A percentile compares a stretch with the other conserved stretches of the same genome.
Conservation (phyloP, 2,888 invertebrate species). For the Dorcus parallelipipedus region DNA sequence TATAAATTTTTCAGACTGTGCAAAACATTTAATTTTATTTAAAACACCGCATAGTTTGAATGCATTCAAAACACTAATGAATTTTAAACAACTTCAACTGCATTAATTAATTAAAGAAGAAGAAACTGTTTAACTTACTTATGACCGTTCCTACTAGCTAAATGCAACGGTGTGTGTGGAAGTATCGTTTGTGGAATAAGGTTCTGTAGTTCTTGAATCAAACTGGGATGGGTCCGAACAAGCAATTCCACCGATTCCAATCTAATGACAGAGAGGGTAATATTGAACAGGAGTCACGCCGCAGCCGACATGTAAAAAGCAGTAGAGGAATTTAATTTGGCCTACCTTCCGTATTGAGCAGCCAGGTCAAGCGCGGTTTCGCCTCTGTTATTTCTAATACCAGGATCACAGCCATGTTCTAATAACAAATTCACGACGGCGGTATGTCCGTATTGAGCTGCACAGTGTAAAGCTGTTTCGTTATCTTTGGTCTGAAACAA, state of each 20-base stretch:
- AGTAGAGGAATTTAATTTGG: conserved; percentile 20
- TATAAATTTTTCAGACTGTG: too few species aligned
- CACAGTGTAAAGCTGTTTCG: conserved; percentile 90
- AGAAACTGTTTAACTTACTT: conserved; percentile 58
- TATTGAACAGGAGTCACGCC: background rate
- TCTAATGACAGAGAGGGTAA: conserved; percentile 47
- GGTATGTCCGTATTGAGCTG: conserved; percentile 89
- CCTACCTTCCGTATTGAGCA: conserved; percentile 82
- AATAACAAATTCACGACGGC: conserved; percentile 79
- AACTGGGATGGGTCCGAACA: conserved; percentile 77
- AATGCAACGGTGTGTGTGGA: conserved; percentile 84
- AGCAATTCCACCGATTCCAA: conserved; percentile 85
- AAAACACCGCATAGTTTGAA: background rate
- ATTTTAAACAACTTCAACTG: background rate
- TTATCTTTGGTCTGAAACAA: conserved; percentile 74
- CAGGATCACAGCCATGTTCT: conserved; percentile 83
- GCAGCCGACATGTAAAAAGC: conserved; percentile 1
- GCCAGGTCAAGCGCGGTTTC: conserved; percentile 94
- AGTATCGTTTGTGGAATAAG: conserved; percentile 53
- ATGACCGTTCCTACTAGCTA: conserved; percentile 90
- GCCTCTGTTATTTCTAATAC: conserved; percentile 78
- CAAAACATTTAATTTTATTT: background rate
- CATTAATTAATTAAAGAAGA: background rate
- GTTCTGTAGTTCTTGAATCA: conserved; percentile 70
- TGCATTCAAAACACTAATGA: background rate